Base-by-base conservation (phyloP, 2,113 vertebrate genomes). In the Chaenogobius annularis region DNA sequence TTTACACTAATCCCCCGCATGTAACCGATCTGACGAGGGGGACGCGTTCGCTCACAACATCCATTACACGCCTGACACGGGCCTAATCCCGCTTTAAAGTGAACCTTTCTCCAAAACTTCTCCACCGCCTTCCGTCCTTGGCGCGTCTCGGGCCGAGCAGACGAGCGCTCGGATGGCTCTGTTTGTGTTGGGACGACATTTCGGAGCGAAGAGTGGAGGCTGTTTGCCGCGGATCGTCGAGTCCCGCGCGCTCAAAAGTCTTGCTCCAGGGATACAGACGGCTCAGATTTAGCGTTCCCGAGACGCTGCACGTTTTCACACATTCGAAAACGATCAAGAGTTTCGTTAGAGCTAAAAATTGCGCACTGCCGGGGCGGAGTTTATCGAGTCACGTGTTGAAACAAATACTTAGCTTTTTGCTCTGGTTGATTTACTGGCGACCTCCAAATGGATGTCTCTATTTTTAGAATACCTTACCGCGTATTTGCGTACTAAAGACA, bases 131-230 rank as follows among this genome's bases (percentile, higher is more conserved):
- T 26, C 10, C 8, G 3, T 48, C 13, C 12, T 5, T 10, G 1
- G 35, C 7, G 58, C 19, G 17, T 17, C 46, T 58, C 43, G 37
- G 37, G 37, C 5, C 8, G 77, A 72, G 35, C 50, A 68, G 50
- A 61, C 68, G 50, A 73, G 1, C n/a, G 26, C 35, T 55, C 13
- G 20, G 82, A 63, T 74, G 68, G 40, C 72, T 63, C 69, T 65
- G 72, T 85, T 85, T 75, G 67, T 70, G 65, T 69, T 74, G 77
- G 63, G 69, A 67, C 26, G 59, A 65, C 22, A 10, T 44, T 56
- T 19, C 8, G 37, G 69, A 81, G 64, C 66, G 46, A 77, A 75
- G 61, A 59, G 62, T 35, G 62, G n/a, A 61, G 71, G 59, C 6
- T 58, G 40, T 66, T 56, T 72, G 66, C 19, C 23, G 10, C 22